Evolutionary conservation across 2,888 invertebrate species (phyloP), one percentile per base, ranked within the genome.

Genomic region (Anticlea derivata): DNA sequence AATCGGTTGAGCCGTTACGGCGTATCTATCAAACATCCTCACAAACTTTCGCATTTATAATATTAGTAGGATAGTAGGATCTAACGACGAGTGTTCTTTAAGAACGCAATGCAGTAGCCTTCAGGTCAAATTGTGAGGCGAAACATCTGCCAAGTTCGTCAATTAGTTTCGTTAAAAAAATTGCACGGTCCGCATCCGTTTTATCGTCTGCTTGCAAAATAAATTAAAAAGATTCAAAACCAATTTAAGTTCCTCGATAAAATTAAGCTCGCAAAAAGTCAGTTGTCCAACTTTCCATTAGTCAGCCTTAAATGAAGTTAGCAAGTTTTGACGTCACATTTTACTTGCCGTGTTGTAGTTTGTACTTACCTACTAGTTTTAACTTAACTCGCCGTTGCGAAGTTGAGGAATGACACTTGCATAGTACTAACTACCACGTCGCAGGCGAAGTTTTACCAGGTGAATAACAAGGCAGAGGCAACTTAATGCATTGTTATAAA

Each of bases 321-420:
- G 52, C 50, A 58, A 60, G 60, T 62, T 61, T 60, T 56, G 62
- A 62, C 60, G 50, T 54, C 56, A 62, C 60, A 60, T 60, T 62
- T 62, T 60, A 62, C 60, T 62, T 60, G 58, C 54, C 62, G 52
- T 62, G 61, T 61, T 59, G 57, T 47, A 52, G 46, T n/a, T 31
- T 35, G 40, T 54, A 59, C n/a, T n/a, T n/a, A n/a, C n/a, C 41
- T 53, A 48, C 55, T 47, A 54, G 55, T 55, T 54, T 53, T 46
- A 57, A 61, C 56, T 59, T 61, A 34, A 34, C 45, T 52, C 48
- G 31, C 49, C 26, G 57, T 59, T 41, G 38, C 53, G 38, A 50
- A 58, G 61, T 59, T 61, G 49, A 53, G 57, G 59, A 62, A 62
- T 58, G 62, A 60, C 62, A 58, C 58, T 55, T 58, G 56, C 54